Evolutionary conservation across 2,888 invertebrate genomes (phyloP).

Genomic region (Eustalomyia histrio): DNA sequence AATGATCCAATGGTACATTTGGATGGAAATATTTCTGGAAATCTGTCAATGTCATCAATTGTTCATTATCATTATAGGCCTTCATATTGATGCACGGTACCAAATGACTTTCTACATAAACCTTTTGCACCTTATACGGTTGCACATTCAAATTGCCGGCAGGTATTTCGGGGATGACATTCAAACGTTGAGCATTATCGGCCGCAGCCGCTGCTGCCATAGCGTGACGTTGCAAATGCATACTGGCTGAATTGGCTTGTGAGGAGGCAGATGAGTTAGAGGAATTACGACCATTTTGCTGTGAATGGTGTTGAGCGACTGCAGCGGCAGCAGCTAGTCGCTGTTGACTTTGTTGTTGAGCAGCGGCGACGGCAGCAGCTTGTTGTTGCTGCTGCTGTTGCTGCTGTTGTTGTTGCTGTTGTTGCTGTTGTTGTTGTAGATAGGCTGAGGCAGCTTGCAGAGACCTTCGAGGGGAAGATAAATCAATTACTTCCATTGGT

Average conservation of each 20-base stretch:
- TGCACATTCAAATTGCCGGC: conserved; percentile 85
- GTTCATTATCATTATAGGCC: conserved; percentile 89
- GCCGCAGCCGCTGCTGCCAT: conserved; percentile 71
- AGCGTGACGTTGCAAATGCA: conserved; percentile 80
- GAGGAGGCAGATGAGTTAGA: conserved; percentile 62
- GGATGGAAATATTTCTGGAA: conserved; percentile 91
- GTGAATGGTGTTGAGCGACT: conserved; percentile 73
- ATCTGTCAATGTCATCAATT: conserved; percentile 90
- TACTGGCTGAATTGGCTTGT: conserved; percentile 77
- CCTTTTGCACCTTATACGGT: conserved; percentile 90
- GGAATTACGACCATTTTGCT: conserved; percentile 70
- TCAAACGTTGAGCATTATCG: conserved; percentile 79
- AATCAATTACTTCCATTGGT: conserved; percentile 80
- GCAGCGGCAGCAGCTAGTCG: conserved; percentile 68
- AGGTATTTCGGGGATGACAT: conserved; percentile 86
- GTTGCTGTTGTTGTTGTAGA: conserved; percentile 74
- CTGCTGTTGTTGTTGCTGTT: conserved; percentile 72
- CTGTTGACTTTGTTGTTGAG: conserved; percentile 70
- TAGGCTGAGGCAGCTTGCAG: conserved; percentile 74
- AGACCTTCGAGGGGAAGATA: conserved; percentile 81
- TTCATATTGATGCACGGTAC: conserved; percentile 93
- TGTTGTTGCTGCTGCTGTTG: conserved; percentile 71
- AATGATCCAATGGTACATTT: conserved; percentile 85
- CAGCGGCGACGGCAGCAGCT: conserved; percentile 64
- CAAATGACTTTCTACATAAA: conserved; percentile 88